Conservation (phyloP, 2,888 invertebrate genomes). For the Cancer borealis region DNA sequence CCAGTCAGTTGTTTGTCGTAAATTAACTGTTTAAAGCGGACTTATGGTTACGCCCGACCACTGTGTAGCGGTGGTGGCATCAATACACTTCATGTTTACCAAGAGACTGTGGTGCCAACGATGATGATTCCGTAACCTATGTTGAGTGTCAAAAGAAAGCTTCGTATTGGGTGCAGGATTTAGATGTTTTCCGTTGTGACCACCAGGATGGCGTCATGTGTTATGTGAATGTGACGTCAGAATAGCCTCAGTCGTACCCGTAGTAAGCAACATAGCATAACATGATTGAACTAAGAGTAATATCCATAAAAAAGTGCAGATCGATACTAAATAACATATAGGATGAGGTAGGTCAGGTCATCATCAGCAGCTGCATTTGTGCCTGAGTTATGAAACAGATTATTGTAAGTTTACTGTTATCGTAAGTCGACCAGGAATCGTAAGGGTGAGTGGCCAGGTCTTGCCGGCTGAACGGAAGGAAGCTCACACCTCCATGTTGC, state of each 20-base stretch:
- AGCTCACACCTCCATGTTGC: too few species aligned
- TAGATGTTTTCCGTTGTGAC: neutral
- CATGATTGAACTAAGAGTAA: neutral
- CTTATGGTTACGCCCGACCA: neutral
- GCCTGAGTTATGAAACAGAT: neutral
- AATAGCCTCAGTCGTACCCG: neutral
- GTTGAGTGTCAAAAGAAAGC: neutral
- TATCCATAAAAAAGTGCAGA: neutral
- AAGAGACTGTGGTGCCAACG: neutral
- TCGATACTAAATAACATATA: neutral
- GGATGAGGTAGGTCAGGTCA: neutral
- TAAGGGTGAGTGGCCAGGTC: neutral
- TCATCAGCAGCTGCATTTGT: neutral
- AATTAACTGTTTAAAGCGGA: neutral
- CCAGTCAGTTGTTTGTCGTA: neutral
- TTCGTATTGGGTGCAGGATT: neutral
- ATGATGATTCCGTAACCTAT: neutral
- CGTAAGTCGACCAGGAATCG: neutral
- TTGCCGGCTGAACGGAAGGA: too few species aligned
- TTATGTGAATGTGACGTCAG: neutral
- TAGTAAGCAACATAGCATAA: neutral
- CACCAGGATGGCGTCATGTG: neutral
- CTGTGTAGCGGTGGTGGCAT: too few species aligned
- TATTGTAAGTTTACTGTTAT: neutral
- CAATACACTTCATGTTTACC: neutral